Evolutionary conservation across 1,140 invertebrate genomes (phyloP).

Genomic region (Procambarus clarkii): DNA sequence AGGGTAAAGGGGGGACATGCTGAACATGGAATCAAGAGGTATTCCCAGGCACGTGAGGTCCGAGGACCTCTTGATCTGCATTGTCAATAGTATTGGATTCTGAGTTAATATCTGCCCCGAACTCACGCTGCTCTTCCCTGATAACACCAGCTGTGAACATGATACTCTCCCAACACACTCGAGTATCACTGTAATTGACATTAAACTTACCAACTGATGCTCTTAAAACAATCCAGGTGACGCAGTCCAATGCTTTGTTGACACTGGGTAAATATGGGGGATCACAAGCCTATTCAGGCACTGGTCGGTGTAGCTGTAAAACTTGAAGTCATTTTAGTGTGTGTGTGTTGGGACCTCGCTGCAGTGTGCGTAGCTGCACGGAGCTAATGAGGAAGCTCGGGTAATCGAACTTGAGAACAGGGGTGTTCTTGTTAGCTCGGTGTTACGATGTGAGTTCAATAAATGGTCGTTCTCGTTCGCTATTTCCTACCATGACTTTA

Average conservation of each 20-base stretch:
- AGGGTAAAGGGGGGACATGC: neutral
- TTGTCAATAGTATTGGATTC: conserved; percentile 20
- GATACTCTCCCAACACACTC: neutral
- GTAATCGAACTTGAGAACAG: too few relatives aligned
- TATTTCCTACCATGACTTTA: too few relatives aligned
- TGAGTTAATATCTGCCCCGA: neutral
- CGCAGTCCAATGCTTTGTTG: neutral
- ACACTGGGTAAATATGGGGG: neutral
- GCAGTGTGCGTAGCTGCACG: too few relatives aligned
- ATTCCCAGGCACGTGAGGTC: neutral
- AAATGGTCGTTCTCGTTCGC: too few relatives aligned
- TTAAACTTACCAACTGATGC: neutral
- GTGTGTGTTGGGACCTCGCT: too few relatives aligned
- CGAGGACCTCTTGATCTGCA: neutral
- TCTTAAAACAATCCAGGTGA: neutral
- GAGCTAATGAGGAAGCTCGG: too few relatives aligned
- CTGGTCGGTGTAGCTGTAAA: too few relatives aligned
- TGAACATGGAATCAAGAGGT: too few relatives aligned
- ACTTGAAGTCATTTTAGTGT: too few relatives aligned
- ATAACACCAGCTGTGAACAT: neutral
- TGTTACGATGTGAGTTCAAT: too few relatives aligned
- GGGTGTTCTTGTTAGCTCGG: too few relatives aligned
- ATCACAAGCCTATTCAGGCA: neutral
- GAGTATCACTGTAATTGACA: neutral
- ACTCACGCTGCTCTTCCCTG: neutral